phyloP scores from a whole-genome alignment of 2,113 vertebrate genomes.

The Antennarius striatus region DNA sequence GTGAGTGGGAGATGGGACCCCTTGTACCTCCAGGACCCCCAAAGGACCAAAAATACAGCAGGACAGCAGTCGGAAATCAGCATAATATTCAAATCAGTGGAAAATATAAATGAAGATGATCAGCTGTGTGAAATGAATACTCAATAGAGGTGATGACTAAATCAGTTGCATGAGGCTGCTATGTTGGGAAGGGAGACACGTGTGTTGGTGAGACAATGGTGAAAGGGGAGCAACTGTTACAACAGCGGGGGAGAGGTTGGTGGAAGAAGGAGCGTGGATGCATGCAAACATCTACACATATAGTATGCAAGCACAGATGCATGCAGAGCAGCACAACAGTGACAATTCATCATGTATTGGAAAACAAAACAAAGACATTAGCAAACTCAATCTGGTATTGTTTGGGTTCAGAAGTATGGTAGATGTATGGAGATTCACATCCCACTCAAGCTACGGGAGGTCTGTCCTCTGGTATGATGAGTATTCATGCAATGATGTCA shows the following conservation, averaged over 20 bases:
- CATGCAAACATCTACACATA: slow-evolving; percentile 40
- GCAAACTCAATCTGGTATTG: no score
- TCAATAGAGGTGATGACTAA: slow-evolving; percentile 24
- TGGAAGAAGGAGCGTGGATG: slow-evolving; percentile 23
- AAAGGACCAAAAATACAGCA: slow-evolving; percentile 25
- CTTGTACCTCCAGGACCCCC: slow-evolving; percentile 58
- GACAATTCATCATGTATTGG: slow-evolving; percentile 53
- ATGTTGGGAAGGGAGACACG: slow-evolving; percentile 62
- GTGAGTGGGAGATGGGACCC: slow-evolving; percentile 69
- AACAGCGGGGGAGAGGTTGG: slow-evolving; percentile 37
- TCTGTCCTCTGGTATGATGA: slow-evolving; percentile 3
- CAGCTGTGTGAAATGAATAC: slow-evolving; percentile 7
- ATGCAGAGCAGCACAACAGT: slow-evolving; percentile 27
- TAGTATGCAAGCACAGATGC: slow-evolving; percentile 46
- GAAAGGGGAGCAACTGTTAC: slow-evolving; percentile 57
- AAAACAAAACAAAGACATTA: not conserved
- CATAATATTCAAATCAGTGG: slow-evolving; percentile 41
- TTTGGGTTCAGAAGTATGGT: not conserved
- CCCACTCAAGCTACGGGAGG: not conserved
- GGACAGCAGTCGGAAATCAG: slow-evolving; percentile 29
- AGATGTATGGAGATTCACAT: slow-evolving; percentile 19
- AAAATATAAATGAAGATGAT: slow-evolving; percentile 63
- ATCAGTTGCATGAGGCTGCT: slow-evolving; percentile 1
- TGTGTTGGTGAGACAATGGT: slow-evolving; percentile 48
- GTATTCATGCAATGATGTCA: slow-evolving; percentile 23